Base-by-base conservation (phyloP, 1,140 invertebrate genomes). In the Sycobia sp. region DNA sequence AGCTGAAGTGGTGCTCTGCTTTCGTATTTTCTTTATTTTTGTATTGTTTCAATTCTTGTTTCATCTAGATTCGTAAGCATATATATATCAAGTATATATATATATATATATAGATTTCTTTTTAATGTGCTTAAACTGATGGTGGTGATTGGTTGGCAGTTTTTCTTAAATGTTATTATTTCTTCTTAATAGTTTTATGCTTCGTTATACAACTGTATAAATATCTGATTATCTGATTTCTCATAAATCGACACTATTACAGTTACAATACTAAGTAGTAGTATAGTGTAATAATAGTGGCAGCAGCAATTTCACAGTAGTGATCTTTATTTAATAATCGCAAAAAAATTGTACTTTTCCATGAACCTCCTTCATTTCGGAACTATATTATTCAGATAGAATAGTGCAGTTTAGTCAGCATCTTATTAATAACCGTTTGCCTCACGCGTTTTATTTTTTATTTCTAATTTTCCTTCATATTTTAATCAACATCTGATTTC, bases 401-500 rank as follows among this genome's bases (percentile, higher is more conserved):
- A 23, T 60, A 60, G 20, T 23, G 16, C n/a, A 23, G 50, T 29
- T 51, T 36, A 39, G 50, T 41, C 9, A 14, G 36, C 7, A 27
- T 43, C 39, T n/a, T 32, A 18, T 43, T 55, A 16, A 39, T 25
- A 9, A 27, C 25, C 53, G 20, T 18, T n/a, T 43, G 36, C 11
- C 18, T 18, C 27, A 34, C 39, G 29, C n/a, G 18, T 44, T 59
- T 44, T 20, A 23, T 38, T 50, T 43, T 43, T 32, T 34, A 43
- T 49, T 70, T 46, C 39, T 58, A 16, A 65, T 39, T 58, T 47
- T 63, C 66, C 67, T 68, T 53, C 23, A 62, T 55, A n/a, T n/a
- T n/a, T n/a, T 50, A 27, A 32, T 53, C 25, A 43, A 43, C 23
- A 44, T 23, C 54, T 62, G 76, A 73, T 76, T 78, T 76, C 75